These are phyloP conservation scores for Harpagifer antarcticus DNA, from an alignment of 2,797 vertebrate species.

Conservation along the genomic window DNA sequence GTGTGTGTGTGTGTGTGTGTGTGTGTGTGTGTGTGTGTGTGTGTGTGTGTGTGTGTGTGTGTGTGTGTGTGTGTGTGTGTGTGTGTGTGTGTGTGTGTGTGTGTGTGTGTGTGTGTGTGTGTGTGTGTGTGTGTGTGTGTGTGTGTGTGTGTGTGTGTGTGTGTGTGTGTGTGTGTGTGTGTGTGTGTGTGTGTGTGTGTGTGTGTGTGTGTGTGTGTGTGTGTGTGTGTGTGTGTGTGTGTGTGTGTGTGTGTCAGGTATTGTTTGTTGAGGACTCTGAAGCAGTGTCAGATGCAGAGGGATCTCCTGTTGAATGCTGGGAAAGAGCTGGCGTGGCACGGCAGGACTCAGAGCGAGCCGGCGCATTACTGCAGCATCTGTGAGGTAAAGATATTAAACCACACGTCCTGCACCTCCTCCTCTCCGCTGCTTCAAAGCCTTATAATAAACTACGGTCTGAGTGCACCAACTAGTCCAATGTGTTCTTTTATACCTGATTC, in stretches of 20 bases:
- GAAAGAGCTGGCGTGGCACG: slow-evolving; percentile 95
- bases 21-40: neutral
- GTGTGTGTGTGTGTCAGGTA: slow-evolving; percentile 82
- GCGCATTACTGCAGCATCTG: slow-evolving; percentile 98
- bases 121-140: neutral
- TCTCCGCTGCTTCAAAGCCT: too few species aligned
- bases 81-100: too few species aligned
- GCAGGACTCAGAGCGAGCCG: slow-evolving; percentile 92
- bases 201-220: too few species aligned
- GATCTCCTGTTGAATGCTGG: slow-evolving; percentile 92
- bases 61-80: neutral
- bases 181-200: too few species aligned
- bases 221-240: too few species aligned
- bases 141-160: neutral
- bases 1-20: neutral
- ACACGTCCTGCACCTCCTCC: too few species aligned
- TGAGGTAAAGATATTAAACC: slow-evolving; percentile 83
- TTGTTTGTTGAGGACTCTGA: slow-evolving; percentile 95
- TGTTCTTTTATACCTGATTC: too few species aligned
- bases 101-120: neutral
- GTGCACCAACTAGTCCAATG: too few species aligned
- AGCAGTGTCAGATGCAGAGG: slow-evolving; percentile 95
- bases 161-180: too few species aligned
- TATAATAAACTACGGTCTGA: too few species aligned
- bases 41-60: neutral